Evolutionary conservation across 2,888 invertebrate species (phyloP).

Genomic region (Gisinianus flammeolus): DNA sequence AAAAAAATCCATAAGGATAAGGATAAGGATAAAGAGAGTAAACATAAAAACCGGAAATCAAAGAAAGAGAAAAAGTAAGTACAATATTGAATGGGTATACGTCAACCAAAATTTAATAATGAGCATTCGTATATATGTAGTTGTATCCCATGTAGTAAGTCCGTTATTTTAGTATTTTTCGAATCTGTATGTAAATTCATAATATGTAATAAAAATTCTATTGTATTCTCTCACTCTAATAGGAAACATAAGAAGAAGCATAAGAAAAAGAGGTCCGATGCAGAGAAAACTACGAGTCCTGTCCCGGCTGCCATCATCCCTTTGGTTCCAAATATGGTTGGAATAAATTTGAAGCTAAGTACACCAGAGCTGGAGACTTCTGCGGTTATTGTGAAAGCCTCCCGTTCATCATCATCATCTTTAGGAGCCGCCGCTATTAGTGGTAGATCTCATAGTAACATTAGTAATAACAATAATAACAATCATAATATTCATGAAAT

Average conservation of each 20-base stretch:
- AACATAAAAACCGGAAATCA: conserved; percentile 71
- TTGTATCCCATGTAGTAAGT: too few relatives aligned
- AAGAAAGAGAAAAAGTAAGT: conserved; percentile 65
- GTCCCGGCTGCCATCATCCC: too few relatives aligned
- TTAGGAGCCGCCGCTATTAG: neutral
- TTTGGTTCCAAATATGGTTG: conserved; percentile 68
- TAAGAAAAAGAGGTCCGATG: conserved; percentile 43
- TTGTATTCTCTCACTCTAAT: conserved; percentile 19
- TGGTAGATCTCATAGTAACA: neutral
- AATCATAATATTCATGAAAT: neutral
- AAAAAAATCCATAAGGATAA: conserved; percentile 57
- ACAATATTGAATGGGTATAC: too few relatives aligned
- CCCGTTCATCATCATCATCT: neutral
- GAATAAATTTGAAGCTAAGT: conserved; percentile 68
- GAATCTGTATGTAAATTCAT: too few relatives aligned
- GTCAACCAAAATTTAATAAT: too few relatives aligned
- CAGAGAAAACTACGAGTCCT: conserved; percentile 19
- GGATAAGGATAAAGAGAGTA: conserved; percentile 66
- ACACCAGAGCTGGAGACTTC: neutral
- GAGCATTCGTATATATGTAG: too few relatives aligned
- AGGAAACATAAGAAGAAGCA: conserved; percentile 66
- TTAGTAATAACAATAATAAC: neutral
- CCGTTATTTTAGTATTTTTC: too few relatives aligned
- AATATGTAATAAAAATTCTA: too few relatives aligned
- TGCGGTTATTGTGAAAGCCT: too few relatives aligned